These are phyloP conservation scores for Zalophus californianus DNA, from an alignment of 2,797 vertebrate genomes.

Conservation along the genomic window DNA sequence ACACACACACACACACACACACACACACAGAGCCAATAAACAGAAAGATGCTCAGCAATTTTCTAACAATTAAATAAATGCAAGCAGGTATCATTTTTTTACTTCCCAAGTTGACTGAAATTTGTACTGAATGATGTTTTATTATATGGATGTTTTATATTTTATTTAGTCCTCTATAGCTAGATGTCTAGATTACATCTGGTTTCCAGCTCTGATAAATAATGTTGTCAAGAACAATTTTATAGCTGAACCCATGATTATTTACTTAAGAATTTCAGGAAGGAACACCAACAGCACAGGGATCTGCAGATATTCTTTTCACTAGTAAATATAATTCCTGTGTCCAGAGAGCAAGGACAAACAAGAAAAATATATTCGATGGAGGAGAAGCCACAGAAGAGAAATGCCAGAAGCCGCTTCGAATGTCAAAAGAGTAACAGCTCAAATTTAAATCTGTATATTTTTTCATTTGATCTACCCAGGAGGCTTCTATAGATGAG, in stretches of 20 bases:
- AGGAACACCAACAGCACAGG: background rate
- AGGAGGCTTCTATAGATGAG: background rate
- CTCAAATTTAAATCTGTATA: background rate
- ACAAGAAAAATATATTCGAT: background rate
- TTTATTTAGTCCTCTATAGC: conserved; percentile 5
- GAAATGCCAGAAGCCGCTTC: conserved; percentile 2
- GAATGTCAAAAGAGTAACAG: background rate
- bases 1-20: accelerated
- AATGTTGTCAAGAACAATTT: conserved; percentile 10
- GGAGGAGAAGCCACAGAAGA: background rate
- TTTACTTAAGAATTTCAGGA: conserved; percentile 26
- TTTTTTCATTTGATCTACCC: conserved; percentile 17
- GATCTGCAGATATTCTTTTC: background rate
- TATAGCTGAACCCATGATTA: background rate
- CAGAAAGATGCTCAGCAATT: background rate
- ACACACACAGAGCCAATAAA: background rate
- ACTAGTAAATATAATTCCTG: background rate
- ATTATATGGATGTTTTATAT: background rate
- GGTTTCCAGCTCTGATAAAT: background rate
- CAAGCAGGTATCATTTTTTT: background rate
- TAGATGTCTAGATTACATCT: background rate
- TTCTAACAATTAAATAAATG: conserved; percentile 26
- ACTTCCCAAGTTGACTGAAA: background rate
- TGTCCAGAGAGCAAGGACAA: background rate
- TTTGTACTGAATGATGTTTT: background rate